phyloP scores from a whole-genome alignment of 2,113 vertebrate species.

The Megalops atlanticus region DNA sequence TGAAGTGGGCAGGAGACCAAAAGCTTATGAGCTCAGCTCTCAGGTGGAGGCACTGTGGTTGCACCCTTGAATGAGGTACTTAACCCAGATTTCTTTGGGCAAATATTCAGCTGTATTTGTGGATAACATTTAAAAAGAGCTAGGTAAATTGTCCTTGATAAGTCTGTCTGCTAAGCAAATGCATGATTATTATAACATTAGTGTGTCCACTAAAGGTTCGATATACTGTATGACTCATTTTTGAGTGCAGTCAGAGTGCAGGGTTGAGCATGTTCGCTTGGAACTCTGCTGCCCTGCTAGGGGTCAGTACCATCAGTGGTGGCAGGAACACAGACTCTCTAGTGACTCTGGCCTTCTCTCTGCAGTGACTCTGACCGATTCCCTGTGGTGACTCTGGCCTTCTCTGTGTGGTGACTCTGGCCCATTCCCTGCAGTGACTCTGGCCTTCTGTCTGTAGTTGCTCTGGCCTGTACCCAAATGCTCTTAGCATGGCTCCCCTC shows the following conservation, averaged over 20 bases:
- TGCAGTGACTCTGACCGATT: no score
- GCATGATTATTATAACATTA: neutral
- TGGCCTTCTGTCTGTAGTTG: conserved; percentile 38
- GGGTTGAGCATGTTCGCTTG: neutral
- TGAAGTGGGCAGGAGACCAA: no score
- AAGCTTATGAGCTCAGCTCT: no score
- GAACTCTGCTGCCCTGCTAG: neutral
- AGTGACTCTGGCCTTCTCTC: conserved; percentile 2
- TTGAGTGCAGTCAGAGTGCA: neutral
- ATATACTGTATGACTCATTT: neutral
- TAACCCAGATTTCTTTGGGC: no score
- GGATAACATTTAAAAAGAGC: no score
- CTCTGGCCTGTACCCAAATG: conserved; percentile 23
- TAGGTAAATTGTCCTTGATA: neutral
- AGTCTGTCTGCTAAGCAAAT: neutral
- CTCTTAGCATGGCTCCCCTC: conserved; percentile 39
- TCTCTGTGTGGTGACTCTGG: neutral
- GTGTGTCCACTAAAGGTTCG: neutral
- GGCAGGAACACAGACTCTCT: neutral
- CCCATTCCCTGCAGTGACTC: conserved; percentile 61
- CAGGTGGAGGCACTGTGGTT: no score
- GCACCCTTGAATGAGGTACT: no score
- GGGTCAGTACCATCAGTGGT: neutral
- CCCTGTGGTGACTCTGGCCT: no score
- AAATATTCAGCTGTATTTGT: no score